Evolutionary conservation across 2,113 vertebrate genomes (phyloP).

Genomic region (Bucco capensis): DNA sequence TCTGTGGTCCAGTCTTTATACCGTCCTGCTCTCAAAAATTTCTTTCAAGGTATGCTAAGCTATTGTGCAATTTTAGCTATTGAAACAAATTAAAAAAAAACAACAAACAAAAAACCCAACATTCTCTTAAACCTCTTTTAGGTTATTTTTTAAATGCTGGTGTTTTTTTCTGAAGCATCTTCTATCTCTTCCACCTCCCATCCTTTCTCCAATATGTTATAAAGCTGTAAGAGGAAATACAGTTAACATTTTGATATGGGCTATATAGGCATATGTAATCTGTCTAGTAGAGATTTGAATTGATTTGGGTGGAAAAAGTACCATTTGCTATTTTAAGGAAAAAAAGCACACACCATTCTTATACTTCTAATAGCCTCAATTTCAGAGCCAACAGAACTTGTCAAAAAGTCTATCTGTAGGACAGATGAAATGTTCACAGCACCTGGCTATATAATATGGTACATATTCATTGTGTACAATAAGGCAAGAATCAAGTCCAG

Average conservation of each 20-base stretch:
- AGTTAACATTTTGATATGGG: background rate
- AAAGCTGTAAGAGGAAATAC: background rate
- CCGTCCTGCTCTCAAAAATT: background rate
- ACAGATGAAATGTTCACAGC: background rate
- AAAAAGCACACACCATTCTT: background rate
- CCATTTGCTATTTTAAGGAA: background rate
- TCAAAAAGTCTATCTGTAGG: background rate
- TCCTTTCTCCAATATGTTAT: background rate
- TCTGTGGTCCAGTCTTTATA: background rate
- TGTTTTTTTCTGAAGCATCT: background rate
- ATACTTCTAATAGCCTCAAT: background rate
- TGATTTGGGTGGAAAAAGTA: background rate
- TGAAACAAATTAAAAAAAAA: background rate
- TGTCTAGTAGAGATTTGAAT: background rate
- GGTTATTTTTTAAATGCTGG: background rate
- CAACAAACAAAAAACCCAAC: background rate
- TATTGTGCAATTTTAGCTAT: background rate
- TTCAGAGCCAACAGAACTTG: background rate
- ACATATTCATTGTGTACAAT: background rate
- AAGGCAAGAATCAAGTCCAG: background rate
- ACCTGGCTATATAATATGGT: background rate
- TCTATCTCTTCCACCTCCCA: background rate
- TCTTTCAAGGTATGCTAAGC: background rate
- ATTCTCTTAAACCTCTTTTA: background rate
- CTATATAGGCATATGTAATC: background rate